phyloP scores from a whole-genome alignment of 2,888 invertebrate species.

The Rhorus exstirpatorius region DNA sequence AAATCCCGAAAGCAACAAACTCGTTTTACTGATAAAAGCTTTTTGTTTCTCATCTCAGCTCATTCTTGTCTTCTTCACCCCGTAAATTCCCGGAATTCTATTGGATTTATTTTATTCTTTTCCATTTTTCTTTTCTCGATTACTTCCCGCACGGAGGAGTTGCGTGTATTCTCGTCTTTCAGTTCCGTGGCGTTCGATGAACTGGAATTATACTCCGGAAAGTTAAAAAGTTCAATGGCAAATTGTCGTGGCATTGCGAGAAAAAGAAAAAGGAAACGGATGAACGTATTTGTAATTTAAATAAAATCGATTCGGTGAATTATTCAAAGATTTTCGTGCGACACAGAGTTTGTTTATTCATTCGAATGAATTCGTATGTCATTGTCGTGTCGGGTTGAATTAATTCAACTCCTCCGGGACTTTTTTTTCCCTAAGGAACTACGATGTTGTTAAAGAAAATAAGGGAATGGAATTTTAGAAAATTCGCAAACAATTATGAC shows the following conservation, averaged over 20 bases:
- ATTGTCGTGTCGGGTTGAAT: background rate
- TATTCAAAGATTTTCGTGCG: background rate
- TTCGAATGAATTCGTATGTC: background rate
- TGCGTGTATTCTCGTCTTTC: slow-evolving; percentile 18
- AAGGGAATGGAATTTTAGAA: no score
- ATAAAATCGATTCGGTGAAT: background rate
- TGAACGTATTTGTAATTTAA: background rate
- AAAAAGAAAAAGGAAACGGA: background rate
- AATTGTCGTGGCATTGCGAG: background rate
- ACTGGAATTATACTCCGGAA: background rate
- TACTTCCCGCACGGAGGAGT: slow-evolving; percentile 7
- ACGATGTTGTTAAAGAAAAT: background rate
- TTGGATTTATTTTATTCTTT: slow-evolving; percentile 21
- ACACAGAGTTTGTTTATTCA: background rate
- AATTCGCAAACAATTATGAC: background rate
- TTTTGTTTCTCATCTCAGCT: slow-evolving; percentile 20
- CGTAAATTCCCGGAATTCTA: slow-evolving; percentile 35
- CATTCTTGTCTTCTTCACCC: slow-evolving; percentile 1
- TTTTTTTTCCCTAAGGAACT: background rate
- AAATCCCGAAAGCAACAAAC: slow-evolving; percentile 45
- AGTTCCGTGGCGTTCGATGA: background rate
- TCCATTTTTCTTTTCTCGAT: slow-evolving; percentile 12
- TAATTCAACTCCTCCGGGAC: background rate
- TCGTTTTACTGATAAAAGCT: slow-evolving; percentile 48
- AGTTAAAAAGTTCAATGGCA: slow-evolving; percentile 8